These are phyloP conservation scores for Pheosia tremula DNA, from an alignment of 2,888 invertebrate species.

Conservation along the genomic window DNA sequence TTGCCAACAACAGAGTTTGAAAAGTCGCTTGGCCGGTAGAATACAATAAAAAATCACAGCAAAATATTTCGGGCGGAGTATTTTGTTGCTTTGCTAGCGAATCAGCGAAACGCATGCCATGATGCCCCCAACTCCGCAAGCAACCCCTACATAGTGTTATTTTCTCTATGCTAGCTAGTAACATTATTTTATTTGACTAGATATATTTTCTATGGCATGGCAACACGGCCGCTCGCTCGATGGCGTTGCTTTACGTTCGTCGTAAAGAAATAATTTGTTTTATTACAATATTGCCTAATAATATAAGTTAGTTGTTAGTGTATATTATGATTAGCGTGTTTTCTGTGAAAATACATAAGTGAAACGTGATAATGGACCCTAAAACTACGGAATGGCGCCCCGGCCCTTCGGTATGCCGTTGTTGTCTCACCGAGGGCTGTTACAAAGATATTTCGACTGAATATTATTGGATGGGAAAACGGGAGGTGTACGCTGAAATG, in stretches of 20 bases:
- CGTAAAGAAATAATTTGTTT: slow-evolving; percentile 35
- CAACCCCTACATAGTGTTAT: no score
- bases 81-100: no score
- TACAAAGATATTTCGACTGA: slow-evolving; percentile 80
- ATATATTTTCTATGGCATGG: background rate
- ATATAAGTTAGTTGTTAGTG: slow-evolving; percentile 29
- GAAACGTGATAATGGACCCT: slow-evolving; percentile 62
- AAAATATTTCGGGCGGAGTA: no score
- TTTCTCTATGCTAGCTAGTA: no score
- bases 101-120: no score
- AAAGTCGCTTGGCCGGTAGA: no score
- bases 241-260: slow-evolving; percentile 46
- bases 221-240: slow-evolving; percentile 27
- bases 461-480: slow-evolving; percentile 81
- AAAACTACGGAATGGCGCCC: slow-evolving; percentile 75
- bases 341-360: slow-evolving; percentile 50
- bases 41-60: no score
- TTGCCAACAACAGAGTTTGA: no score
- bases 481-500: slow-evolving; percentile 78
- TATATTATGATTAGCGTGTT: slow-evolving; percentile 44
- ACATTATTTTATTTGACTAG: no score
- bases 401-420: slow-evolving; percentile 75
- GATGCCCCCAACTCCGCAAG: no score
- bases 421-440: slow-evolving; percentile 75
- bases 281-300: slow-evolving; percentile 16